phyloP scores from a whole-genome alignment of 2,888 invertebrate species.

The Hemistola chrysoprasaria region DNA sequence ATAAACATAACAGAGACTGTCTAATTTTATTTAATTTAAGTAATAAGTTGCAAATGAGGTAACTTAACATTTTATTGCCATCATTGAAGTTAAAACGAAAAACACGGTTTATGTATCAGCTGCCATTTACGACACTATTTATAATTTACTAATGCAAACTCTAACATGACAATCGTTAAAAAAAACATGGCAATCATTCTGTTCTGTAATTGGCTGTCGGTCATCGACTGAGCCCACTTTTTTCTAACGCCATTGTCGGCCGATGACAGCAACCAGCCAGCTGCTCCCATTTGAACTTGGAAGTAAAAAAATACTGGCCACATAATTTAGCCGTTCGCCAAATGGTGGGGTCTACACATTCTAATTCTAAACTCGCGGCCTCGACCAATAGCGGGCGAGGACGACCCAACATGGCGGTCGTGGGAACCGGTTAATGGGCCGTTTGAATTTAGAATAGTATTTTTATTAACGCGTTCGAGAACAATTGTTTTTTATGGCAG shows the following conservation, averaged over 20 bases:
- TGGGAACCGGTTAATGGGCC: conserved; percentile 81
- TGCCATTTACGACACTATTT: conserved; percentile 14
- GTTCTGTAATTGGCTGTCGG: conserved; percentile 30
- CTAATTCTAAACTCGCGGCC: conserved; percentile 79
- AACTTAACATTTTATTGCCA: conserved; percentile 4
- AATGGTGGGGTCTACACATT: conserved; percentile 81
- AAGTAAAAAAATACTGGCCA: conserved; percentile 66
- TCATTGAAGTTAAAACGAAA: background rate
- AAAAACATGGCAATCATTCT: conserved; percentile 26
- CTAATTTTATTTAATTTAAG: background rate
- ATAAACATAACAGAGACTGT: background rate
- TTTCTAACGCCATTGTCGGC: conserved; percentile 32
- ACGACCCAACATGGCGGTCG: conserved; percentile 79
- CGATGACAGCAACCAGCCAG: conserved; percentile 40
- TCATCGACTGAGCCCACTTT: conserved; percentile 23
- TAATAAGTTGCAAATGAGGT: background rate
- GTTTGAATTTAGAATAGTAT: conserved; percentile 81
- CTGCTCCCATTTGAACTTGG: conserved; percentile 72
- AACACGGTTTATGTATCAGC: background rate
- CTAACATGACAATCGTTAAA: conserved; percentile 25
- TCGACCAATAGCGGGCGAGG: conserved; percentile 79
- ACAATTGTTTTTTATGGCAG: conserved; percentile 63
- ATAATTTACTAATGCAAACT: conserved; percentile 19
- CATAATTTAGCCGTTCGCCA: conserved; percentile 77
- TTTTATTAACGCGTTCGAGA: conserved; percentile 73